These are phyloP conservation scores for Temnothorax longispinosus DNA, from an alignment of 1,140 invertebrate genomes.

Conservation along the genomic window DNA sequence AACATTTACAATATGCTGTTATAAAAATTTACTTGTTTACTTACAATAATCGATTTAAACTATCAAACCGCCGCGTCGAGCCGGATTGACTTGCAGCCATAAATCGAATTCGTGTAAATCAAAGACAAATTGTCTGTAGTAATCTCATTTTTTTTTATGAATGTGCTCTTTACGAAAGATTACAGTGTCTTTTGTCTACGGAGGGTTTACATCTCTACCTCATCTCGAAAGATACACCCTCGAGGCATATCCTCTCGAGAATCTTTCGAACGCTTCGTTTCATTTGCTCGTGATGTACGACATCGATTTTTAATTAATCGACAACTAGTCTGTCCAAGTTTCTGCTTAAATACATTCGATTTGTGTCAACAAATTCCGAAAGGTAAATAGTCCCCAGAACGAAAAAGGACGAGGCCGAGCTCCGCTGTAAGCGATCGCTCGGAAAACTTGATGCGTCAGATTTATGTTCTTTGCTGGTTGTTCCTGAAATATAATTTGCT, in stretches of 20 bases:
- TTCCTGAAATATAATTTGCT: no score
- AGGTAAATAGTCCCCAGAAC: conserved; percentile 60
- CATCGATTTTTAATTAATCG: conserved; percentile 56
- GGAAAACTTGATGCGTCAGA: no score
- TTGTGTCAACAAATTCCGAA: conserved; percentile 28
- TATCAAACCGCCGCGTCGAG: background rate
- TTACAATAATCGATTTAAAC: no score
- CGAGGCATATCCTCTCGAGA: conserved; percentile 5
- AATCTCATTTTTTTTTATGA: conserved; percentile 24
- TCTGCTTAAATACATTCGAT: conserved; percentile 54
- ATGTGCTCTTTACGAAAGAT: conserved; percentile 39
- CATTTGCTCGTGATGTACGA: conserved; percentile 38
- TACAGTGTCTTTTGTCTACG: conserved; percentile 43
- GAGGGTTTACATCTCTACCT: conserved; percentile 37
- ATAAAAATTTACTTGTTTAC: no score
- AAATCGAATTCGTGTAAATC: conserved; percentile 5
- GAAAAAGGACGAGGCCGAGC: no score
- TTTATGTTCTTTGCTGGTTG: no score
- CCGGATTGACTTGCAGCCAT: background rate
- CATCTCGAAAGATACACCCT: conserved; percentile 27
- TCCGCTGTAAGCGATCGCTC: no score
- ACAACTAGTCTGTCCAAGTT: conserved; percentile 45
- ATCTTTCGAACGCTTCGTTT: conserved; percentile 47
- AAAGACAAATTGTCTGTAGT: background rate
- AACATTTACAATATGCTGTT: no score